These are phyloP conservation scores for Colinus virginianus DNA, from an alignment of 2,113 vertebrate species.

Conservation along the genomic window DNA sequence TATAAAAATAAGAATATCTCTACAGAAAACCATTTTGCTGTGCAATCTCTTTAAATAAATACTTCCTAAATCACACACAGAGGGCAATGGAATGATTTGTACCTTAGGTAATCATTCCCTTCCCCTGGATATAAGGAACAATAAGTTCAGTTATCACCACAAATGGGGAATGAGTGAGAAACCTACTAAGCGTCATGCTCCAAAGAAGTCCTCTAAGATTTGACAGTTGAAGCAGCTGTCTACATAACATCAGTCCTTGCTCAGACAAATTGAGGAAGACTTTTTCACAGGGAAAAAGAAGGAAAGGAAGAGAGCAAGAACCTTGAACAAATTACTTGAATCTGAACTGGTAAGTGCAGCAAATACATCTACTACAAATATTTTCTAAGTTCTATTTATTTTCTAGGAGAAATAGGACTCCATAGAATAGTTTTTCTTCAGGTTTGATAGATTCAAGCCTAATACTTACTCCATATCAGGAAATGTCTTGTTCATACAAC, in stretches of 20 bases:
- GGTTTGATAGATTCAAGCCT: not conserved
- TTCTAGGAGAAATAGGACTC: not conserved
- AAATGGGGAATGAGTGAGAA: not conserved
- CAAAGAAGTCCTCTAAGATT: no score
- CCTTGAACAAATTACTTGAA: not conserved
- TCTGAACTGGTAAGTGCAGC: not conserved
- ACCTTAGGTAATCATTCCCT: not conserved
- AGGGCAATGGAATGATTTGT: not conserved
- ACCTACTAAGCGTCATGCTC: not conserved
- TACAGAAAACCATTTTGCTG: not conserved
- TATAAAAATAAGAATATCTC: not conserved
- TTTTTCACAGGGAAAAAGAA: not conserved
- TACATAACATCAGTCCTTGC: not conserved
- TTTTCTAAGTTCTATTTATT: not conserved
- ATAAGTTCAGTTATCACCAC: not conserved
- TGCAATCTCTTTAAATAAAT: not conserved
- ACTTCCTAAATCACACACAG: not conserved
- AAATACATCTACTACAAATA: not conserved
- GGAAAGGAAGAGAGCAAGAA: not conserved
- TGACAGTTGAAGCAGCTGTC: not conserved
- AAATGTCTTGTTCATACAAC: not conserved
- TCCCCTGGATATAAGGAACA: not conserved
- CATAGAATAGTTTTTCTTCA: not conserved
- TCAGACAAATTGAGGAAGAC: not conserved
- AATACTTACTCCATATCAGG: not conserved